Evolutionary conservation across 2,113 vertebrate species (phyloP), one percentile per base, ranked within the genome.

Genomic region (Rhinolophus ferrumequinum): DNA sequence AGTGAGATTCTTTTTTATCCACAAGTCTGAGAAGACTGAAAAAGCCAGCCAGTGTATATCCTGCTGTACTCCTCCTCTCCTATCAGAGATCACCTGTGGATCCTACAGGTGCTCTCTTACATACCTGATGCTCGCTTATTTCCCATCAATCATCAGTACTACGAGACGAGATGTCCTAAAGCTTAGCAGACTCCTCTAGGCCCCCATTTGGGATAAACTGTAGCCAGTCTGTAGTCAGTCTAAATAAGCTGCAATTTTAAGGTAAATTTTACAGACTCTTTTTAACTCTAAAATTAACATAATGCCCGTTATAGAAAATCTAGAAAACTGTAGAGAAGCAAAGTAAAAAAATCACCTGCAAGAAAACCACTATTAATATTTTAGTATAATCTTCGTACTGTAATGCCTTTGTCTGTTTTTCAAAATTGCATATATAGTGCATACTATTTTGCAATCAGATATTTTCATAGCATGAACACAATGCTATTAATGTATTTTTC

Each of bases 91-190:
- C 41, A 44, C 41, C 41, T 44, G 41, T 44, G 5, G 5, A 7
- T 44, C 41, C 5, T 7, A 5, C 35, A 21, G 18, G 24, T 1
- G 6, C 47, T 26, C 28, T 6, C 35, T 18, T 6, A 2, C 7
- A 8, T 44, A 11, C 6, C 7, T 3, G 28, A 22, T 0, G 3
- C 72, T 30, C 24, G 0, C 5, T 0, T 44, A 18, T 24, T 64
- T 66, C 87, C 50, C 77, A 30, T 56, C 50, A 21, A 33, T 52
- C 35, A 3, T 38, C 58, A 72, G 3, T 9, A 1, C 44, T 35
- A 44, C 81, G 21, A 14, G 30, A 15, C 16, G 26, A 35, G 58
- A 24, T 7, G 13, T 33, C 8, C 47, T 28, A 4, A n/a, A 38
- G 44, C 33, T 80, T 76, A 22, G 47, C 6, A 15, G 13, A 10